Percentiles rank a stretch among this genome's conserved stretches.
phyloP scores from a whole-genome alignment of 2,113 vertebrate genomes.

The Phylloscopus whistleri region DNA sequence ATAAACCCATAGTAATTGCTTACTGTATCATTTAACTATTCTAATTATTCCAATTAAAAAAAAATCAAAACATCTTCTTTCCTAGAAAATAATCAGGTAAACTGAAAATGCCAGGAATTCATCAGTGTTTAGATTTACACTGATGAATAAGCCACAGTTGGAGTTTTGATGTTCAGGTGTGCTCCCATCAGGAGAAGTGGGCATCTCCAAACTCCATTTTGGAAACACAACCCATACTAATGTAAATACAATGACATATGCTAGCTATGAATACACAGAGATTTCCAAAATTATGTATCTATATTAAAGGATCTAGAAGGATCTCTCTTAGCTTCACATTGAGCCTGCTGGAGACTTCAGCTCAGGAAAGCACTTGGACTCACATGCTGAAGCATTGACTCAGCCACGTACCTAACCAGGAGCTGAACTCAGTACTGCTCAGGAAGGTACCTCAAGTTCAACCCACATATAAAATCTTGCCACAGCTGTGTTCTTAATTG shows the following conservation, averaged over 20 bases:
- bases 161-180: neutral
- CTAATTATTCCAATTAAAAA: neutral
- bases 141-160: neutral
- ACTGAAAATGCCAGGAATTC: neutral
- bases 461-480: neutral
- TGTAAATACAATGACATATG: neutral
- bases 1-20: neutral
- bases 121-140: neutral
- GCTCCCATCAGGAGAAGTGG: fast-evolving
- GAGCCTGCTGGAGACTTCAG: neutral
- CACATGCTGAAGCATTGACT: neutral
- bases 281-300: neutral
- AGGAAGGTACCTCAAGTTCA: neutral
- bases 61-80: neutral
- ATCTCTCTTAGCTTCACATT: neutral
- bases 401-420: neutral
- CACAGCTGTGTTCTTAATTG: neutral
- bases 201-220: neutral
- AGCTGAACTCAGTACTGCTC: neutral
- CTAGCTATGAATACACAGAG: neutral
- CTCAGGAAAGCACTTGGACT: neutral
- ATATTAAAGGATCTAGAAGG: neutral
- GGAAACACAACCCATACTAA: neutral
- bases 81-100: neutral
- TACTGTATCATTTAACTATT: neutral